phyloP scores from a whole-genome alignment of 2,888 invertebrate species.

The Ceratothoa steindachneri region DNA sequence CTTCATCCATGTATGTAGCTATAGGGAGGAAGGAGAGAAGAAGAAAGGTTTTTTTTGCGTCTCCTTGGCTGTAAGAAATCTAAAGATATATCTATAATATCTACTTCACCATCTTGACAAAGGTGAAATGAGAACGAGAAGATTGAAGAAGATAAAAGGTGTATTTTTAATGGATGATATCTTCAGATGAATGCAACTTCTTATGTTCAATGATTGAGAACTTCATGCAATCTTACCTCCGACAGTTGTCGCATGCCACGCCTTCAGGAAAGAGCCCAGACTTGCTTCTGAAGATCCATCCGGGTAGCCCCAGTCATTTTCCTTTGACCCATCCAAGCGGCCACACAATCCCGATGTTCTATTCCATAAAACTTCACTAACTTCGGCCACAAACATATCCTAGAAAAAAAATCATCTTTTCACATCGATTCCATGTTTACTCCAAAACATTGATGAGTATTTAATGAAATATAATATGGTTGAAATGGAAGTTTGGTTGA shows the following conservation, averaged over 20 bases:
- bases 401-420: constrained; percentile 51
- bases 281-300: constrained; percentile 58
- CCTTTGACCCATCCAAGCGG: constrained; percentile 64
- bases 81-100: no score
- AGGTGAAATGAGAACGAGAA: no score
- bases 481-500: no score
- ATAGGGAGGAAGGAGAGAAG: constrained; percentile 20
- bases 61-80: no score
- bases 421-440: constrained; percentile 6
- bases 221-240: constrained; percentile 36
- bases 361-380: constrained; percentile 68
- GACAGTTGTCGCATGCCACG: constrained; percentile 52
- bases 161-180: no score
- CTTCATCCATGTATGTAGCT: constrained; percentile 18
- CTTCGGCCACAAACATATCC: constrained; percentile 66
- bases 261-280: constrained; percentile 53
- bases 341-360: constrained; percentile 80
- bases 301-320: constrained; percentile 66
- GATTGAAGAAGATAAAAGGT: no score
- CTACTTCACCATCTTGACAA: no score
- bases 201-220: no score
- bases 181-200: no score
- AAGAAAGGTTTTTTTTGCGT: no score
- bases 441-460: background rate
- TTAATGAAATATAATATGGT: no score